Base-by-base conservation (phyloP, 2,797 vertebrate species). In the Bradypodion pumilum region DNA sequence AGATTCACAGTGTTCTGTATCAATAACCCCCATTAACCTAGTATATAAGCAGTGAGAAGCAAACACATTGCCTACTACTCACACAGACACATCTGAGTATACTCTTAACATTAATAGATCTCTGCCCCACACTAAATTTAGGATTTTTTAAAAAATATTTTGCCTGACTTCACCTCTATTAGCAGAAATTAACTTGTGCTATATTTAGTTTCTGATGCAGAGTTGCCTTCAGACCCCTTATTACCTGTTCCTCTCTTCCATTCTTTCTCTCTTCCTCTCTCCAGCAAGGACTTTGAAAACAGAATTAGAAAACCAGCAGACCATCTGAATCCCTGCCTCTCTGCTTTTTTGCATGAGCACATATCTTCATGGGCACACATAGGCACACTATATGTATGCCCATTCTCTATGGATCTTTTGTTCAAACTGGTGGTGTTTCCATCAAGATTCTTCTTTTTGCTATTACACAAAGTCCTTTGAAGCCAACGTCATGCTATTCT, bases 141-240 rank as follows among this genome's bases (percentile, higher is more conserved):
- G 56, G 66, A 40, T 81, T 69, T 72, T 69, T 74, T 66, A 74
- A 79, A 68, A 74, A 66, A 68, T 46, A 19, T 46, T 46, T 75
- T 85, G 73, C 16, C 25, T 81, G 2, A 66, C 32, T 70, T 81
- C 19, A 19, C 74, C 29, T 60, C 72, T 49, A 70, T 81, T 70
- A 62, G 25, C 42, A 81, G 81, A 69, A 49, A 76, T 85, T 76
- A 81, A 76, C 15, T 37, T 46, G 72, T 62, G 79, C 65, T 81
- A 85, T 49, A 81, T 85, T 81, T 85, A 62, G 40, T 62, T 85
- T 49, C 23, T 76, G 40, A 81, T 15, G 74, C 40, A 16, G 6
- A 72, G 16, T 52, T 49, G 63, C 65, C 73, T 76, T 81, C 63
- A 68, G 65, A 76, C 52, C 63, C 6, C 15, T 35, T 62, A 75